A percentile compares a stretch with the other conserved stretches of the same genome.
phyloP scores from a whole-genome alignment of 1,140 invertebrate species.

The Caenorhabditis latens region DNA sequence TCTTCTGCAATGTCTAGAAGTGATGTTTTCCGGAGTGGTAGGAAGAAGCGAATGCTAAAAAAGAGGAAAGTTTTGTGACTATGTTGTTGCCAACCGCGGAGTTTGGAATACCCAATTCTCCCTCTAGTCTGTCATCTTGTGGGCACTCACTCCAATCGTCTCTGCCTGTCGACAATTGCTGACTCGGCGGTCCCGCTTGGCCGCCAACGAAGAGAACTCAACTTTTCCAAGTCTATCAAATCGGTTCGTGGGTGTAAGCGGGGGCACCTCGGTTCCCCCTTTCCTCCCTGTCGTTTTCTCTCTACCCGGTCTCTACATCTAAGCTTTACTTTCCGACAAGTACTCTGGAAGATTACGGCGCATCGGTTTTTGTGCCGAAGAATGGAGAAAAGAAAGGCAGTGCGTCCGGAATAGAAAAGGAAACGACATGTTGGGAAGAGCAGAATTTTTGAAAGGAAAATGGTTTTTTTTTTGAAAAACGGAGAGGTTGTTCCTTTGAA shows the following conservation, averaged over 20 bases:
- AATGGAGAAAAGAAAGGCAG: constrained; percentile 48
- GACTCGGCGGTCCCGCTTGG: background rate
- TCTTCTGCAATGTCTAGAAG: background rate
- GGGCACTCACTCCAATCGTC: constrained; percentile 12
- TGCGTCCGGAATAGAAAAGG: constrained; percentile 19
- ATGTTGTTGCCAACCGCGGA: constrained; percentile 1
- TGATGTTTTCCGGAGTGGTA: background rate
- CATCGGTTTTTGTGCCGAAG: constrained; percentile 47
- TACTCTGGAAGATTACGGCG: constrained; percentile 55
- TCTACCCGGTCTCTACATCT: constrained; percentile 18
- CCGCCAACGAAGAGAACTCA: constrained; percentile 27
- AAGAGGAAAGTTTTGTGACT: background rate
- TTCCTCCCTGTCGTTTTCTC: background rate
- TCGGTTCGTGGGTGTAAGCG: constrained; percentile 42
- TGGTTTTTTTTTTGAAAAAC: background rate
- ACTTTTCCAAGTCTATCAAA: constrained; percentile 47
- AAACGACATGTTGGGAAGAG: constrained; percentile 46
- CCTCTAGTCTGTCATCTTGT: constrained; percentile 14
- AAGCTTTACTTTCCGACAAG: constrained; percentile 55
- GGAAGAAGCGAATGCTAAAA: background rate
- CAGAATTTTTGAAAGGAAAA: constrained; percentile 43
- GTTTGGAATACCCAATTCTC: background rate
- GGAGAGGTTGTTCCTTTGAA: background rate
- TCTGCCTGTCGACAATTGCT: constrained; percentile 39
- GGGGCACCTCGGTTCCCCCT: background rate